These are phyloP conservation scores for Eupleurogrammus muticus DNA, from an alignment of 2,797 vertebrate species.

Conservation along the genomic window DNA sequence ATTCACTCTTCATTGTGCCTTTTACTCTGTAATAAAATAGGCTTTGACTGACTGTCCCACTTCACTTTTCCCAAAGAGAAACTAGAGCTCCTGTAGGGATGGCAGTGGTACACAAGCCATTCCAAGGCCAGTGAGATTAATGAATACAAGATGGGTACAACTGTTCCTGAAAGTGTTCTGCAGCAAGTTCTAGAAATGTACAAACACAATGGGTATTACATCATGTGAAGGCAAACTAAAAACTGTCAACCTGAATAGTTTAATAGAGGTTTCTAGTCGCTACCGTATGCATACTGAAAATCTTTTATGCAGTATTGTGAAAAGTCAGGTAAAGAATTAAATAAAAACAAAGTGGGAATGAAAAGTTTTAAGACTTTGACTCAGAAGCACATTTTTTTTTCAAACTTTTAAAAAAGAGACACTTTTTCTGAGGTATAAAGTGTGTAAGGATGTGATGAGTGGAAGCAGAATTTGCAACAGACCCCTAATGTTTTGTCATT, in stretches of 20 bases:
- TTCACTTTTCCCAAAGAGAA: not conserved
- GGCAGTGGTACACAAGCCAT: not conserved
- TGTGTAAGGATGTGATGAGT: slow-evolving; percentile 30
- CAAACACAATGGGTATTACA: slow-evolving; percentile 7
- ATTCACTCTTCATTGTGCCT: not conserved
- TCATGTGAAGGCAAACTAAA: slow-evolving; percentile 21
- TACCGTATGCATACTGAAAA: no score
- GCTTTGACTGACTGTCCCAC: not conserved
- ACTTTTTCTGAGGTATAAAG: slow-evolving; percentile 12
- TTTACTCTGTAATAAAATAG: not conserved
- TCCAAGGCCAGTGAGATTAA: slow-evolving; percentile 1
- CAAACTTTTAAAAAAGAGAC: not conserved
- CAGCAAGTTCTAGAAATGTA: not conserved
- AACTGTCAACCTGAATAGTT: slow-evolving; percentile 34
- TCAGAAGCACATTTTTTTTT: no score
- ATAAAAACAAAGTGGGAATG: no score
- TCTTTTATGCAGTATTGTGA: no score
- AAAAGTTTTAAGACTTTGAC: no score
- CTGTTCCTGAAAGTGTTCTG: slow-evolving; percentile 7
- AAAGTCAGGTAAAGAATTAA: no score
- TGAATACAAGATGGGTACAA: slow-evolving; percentile 40
- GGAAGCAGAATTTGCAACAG: slow-evolving; percentile 49
- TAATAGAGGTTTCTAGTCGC: no score
- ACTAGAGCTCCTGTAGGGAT: slow-evolving; percentile 1
- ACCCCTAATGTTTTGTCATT: slow-evolving; percentile 70